These are phyloP conservation scores for Trachemys scripta DNA, from an alignment of 2,113 vertebrate genomes.

Conservation along the genomic window DNA sequence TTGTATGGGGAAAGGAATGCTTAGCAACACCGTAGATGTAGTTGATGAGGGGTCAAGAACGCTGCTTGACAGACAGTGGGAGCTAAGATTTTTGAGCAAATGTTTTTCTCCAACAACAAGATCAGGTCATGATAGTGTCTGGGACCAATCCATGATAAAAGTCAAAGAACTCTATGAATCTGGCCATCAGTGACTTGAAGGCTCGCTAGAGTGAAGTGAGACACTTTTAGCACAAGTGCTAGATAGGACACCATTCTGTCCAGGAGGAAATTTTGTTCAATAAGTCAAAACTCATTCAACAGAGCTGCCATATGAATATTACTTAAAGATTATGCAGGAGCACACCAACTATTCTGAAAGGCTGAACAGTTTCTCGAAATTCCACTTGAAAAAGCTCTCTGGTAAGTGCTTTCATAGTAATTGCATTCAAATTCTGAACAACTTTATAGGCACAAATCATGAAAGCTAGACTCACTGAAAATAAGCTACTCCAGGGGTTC, in stretches of 20 bases:
- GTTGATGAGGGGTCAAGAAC: neutral
- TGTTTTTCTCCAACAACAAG: neutral
- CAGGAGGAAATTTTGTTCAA: neutral
- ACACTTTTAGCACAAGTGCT: neutral
- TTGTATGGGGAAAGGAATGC: neutral
- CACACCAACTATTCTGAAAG: neutral
- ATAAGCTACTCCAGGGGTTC: neutral
- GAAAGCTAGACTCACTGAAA: neutral
- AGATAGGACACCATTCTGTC: neutral
- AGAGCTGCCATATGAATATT: neutral
- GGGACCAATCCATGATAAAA: neutral
- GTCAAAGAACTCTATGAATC: neutral
- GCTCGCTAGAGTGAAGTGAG: neutral
- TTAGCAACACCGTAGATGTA: neutral
- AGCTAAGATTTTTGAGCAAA: neutral
- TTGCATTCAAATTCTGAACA: neutral
- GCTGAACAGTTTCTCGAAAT: neutral
- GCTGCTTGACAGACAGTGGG: neutral
- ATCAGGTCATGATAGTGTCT: neutral
- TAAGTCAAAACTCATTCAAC: neutral
- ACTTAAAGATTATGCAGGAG: neutral
- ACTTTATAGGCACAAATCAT: neutral
- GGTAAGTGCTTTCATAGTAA: conserved; percentile 8
- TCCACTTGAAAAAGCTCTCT: neutral
- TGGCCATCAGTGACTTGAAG: neutral